Conservation (phyloP, 2,113 vertebrate genomes). For the Charadrius vociferus region DNA sequence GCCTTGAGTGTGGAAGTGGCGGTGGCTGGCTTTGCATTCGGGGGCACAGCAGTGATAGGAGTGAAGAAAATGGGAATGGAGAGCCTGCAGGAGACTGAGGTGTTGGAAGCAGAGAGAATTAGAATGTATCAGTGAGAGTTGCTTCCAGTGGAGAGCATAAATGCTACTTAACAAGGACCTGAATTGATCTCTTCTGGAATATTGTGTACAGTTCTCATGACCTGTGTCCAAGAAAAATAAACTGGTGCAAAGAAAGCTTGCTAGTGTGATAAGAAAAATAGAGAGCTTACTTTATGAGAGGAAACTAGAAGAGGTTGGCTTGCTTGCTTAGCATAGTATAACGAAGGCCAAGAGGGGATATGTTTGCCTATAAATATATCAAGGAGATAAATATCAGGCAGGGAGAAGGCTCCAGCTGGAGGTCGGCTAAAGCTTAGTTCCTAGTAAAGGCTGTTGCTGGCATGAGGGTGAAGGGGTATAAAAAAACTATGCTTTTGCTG, state of each 20-base stretch:
- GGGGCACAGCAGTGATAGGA: background rate
- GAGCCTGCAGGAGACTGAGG: background rate
- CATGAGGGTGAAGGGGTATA: background rate
- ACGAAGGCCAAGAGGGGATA: background rate
- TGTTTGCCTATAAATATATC: background rate
- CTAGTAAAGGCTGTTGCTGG: background rate
- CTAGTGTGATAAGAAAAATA: background rate
- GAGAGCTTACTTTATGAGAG: background rate
- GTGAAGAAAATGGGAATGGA: background rate
- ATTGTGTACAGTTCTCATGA: background rate
- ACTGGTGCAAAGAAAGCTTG: background rate
- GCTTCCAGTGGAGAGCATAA: background rate
- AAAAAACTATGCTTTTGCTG: background rate
- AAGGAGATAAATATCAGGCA: background rate
- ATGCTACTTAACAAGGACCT: background rate
- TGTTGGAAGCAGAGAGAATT: background rate
- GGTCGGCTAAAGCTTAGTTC: background rate
- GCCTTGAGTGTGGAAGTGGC: background rate
- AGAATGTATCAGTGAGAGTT: background rate
- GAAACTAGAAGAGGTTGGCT: background rate
- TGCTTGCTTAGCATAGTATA: background rate
- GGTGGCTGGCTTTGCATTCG: background rate
- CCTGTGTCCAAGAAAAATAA: background rate
- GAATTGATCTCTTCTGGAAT: conserved; percentile 12
- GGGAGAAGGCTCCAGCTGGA: background rate